Percentiles rank a stretch among this genome's conserved stretches.
Evolutionary conservation across 92 coral and sea anemone genomes (phyloP).

Genomic region (Phenganax marumi): DNA sequence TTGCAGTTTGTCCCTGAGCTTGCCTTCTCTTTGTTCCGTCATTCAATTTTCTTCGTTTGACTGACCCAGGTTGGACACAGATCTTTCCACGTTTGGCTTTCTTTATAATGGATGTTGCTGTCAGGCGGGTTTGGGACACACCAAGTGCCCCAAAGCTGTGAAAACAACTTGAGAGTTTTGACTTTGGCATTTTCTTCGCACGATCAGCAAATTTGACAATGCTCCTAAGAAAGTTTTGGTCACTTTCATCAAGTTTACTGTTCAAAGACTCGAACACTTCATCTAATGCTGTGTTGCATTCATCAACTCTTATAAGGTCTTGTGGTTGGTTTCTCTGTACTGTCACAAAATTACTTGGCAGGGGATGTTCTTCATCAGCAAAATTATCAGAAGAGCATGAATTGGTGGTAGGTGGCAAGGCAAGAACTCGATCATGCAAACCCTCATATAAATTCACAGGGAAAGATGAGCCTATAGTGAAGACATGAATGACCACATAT

Average conservation of each 20-base stretch:
- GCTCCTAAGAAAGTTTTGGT: neutral
- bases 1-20: no score
- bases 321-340: constrained; percentile 14
- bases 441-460: neutral
- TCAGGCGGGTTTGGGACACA: neutral
- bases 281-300: neutral
- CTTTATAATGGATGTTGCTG: no score
- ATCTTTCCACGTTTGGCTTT: no score
- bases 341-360: neutral
- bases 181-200: neutral
- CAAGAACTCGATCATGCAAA: neutral
- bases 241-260: neutral
- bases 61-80: no score
- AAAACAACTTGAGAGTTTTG: neutral
- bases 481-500: no score
- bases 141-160: neutral
- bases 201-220: neutral
- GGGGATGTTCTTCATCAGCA: neutral
- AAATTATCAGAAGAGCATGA: neutral
- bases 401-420: neutral
- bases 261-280: neutral
- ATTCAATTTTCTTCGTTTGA: no score
- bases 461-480: neutral
- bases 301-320: neutral
- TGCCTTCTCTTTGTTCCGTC: no score